Evolutionary conservation across 2,797 vertebrate species (phyloP).

Genomic region (Orientallactaga sibirica): DNA sequence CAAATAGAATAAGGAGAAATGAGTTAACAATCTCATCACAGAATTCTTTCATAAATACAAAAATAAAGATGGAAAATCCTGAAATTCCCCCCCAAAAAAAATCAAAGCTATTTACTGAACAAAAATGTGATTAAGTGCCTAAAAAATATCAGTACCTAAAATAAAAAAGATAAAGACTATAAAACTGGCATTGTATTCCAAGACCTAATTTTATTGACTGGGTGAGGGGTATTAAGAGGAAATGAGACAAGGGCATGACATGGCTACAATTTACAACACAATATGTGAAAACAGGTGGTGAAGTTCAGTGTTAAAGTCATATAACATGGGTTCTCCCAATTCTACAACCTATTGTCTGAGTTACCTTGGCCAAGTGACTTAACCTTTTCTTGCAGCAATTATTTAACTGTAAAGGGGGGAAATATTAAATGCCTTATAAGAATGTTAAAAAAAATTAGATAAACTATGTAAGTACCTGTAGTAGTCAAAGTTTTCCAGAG

Average conservation of each 20-base stretch:
- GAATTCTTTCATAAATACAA: constrained; percentile 5
- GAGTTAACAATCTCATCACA: neutral
- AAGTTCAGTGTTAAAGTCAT: constrained; percentile 15
- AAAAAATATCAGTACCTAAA: constrained; percentile 38
- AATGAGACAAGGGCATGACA: neutral
- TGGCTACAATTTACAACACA: constrained; percentile 23
- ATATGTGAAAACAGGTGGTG: constrained; percentile 7
- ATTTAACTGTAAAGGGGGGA: constrained; percentile 3
- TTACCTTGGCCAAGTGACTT: constrained; percentile 19
- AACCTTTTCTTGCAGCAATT: constrained; percentile 31
- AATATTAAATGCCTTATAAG: constrained; percentile 39
- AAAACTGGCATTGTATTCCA: constrained; percentile 45
- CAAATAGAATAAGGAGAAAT: neutral
- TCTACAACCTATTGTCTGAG: constrained; percentile 27
- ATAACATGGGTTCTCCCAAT: neutral
- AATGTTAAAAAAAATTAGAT: constrained; percentile 48
- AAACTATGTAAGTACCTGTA: constrained; percentile 14
- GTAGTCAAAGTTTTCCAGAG: too few relatives aligned
- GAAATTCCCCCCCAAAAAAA: neutral
- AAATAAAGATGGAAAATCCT: constrained; percentile 25
- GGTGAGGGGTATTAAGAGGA: neutral
- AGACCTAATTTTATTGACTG: constrained; percentile 46
- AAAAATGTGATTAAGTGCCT: constrained; percentile 44
- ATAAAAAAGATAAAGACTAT: constrained; percentile 55
- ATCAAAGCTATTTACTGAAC: constrained; percentile 38